A percentile compares a stretch with the other conserved stretches of the same genome.
phyloP scores from a whole-genome alignment of 2,797 vertebrate species.

The Calcarius lapponicus region DNA sequence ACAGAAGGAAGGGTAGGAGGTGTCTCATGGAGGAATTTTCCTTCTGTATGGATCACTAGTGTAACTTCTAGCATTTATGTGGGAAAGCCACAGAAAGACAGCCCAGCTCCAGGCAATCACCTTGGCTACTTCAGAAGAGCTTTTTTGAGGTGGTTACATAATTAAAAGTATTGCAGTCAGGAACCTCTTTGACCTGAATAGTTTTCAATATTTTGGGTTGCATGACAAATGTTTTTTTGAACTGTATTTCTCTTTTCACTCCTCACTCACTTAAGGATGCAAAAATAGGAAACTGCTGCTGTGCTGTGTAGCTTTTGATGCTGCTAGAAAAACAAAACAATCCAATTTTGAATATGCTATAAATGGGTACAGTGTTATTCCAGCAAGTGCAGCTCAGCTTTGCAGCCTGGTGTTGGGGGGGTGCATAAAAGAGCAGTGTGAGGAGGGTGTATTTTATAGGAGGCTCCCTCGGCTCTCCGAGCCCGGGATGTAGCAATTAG shows the following conservation, averaged over 20 bases:
- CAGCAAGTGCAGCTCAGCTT: background rate
- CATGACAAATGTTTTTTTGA: background rate
- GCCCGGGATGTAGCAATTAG: conserved; percentile 49
- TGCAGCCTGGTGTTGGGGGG: background rate
- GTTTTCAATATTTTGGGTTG: background rate
- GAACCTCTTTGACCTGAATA: background rate
- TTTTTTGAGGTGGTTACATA: background rate
- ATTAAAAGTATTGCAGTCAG: background rate
- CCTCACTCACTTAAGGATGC: background rate
- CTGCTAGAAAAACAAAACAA: background rate
- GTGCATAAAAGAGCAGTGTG: conserved; percentile 64
- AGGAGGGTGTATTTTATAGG: conserved; percentile 43
- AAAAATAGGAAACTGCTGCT: background rate
- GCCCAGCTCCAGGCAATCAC: background rate
- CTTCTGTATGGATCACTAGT: background rate
- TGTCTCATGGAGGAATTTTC: background rate
- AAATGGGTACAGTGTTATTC: background rate
- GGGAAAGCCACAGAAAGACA: background rate
- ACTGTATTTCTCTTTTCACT: background rate
- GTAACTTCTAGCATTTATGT: background rate
- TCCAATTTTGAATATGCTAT: background rate
- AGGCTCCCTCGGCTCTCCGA: conserved; percentile 28
- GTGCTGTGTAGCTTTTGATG: background rate
- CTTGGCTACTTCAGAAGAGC: background rate
- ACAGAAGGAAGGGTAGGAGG: background rate